Base-by-base conservation (phyloP, 2,888 invertebrate genomes). In the Anoplius nigerrimus region DNA sequence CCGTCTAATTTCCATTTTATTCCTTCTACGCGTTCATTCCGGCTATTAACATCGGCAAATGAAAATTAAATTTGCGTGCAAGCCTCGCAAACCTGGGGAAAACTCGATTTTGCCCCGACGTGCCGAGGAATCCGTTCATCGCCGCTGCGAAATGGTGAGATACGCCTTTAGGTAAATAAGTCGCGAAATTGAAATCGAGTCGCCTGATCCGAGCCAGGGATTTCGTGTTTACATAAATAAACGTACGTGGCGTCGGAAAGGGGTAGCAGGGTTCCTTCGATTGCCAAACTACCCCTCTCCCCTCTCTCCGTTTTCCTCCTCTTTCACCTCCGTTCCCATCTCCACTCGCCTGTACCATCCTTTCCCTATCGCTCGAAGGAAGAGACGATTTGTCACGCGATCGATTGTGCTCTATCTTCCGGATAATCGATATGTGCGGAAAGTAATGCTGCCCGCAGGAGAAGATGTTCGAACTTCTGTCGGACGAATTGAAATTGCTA, bases 171-270 rank as follows among this genome's bases (percentile, higher is more conserved):
- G 45, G 66, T 62, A 76, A 78, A 79, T 79, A 78, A 74, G 62
- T 55, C 62, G 61, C 66, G 68, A 72, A 72, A 79, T 78, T 79
- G 79, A 76, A 78, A 76, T 70, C 61, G 66, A 72, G 56, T 63
- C 53, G 56, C 16, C 45, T 68, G 67, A 64, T 63, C 69, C 57
- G 54, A 59, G 53, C 24, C 34, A 5, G 34, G 11, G 48, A 3
- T 16, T 18, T 6, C 24, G 60, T 56, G 51, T 64, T 77, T 77
- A 65, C 74, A 61, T 27, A 43, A 42, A 18, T 13, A 63, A 61
- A 67, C 45, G 57, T 34, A 34, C 34, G 8, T 6, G 34, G 1
- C 8, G 1, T 1, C 4, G 34, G 34, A 11, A 34, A 34, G 11
- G 34, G 34, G 2, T 34, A 1, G 1, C 6, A 6, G 11, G 11